Evolutionary conservation across 2,797 vertebrate species (phyloP).

Genomic region (Echiichthys vipera): DNA sequence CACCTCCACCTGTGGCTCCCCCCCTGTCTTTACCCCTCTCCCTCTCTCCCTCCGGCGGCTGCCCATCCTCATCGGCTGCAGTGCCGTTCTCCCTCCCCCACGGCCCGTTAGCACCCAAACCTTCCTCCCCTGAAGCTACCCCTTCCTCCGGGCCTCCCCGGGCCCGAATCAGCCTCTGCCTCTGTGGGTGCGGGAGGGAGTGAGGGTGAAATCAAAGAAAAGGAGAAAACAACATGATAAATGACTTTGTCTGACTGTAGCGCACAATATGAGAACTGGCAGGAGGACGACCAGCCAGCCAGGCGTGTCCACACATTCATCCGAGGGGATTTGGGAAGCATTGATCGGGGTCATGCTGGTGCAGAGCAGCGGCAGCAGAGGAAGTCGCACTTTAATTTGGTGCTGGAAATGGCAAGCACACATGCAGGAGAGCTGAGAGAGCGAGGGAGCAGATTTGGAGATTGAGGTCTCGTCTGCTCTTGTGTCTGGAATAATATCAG

Average conservation of each 20-base stretch:
- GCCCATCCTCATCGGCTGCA: slow-evolving; percentile 69
- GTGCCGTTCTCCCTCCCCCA: slow-evolving; percentile 80
- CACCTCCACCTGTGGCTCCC: slow-evolving; percentile 34
- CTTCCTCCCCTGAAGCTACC: slow-evolving; percentile 64
- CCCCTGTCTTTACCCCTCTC: slow-evolving; percentile 49
- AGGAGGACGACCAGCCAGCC: slow-evolving; percentile 38
- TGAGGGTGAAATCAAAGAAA: neutral
- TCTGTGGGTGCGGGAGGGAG: slow-evolving; percentile 64
- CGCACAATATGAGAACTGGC: slow-evolving; percentile 11
- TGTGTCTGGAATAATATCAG: slow-evolving; percentile 22
- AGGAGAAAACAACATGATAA: slow-evolving; percentile 13
- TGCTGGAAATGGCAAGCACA: slow-evolving; percentile 41
- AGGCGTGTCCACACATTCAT: slow-evolving; percentile 40
- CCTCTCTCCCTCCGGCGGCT: slow-evolving; percentile 65
- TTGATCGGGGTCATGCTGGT: slow-evolving; percentile 29
- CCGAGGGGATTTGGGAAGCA: slow-evolving; percentile 31
- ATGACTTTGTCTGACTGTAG: slow-evolving; percentile 5
- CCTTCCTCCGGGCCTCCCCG: slow-evolving; percentile 74
- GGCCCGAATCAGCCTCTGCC: slow-evolving; percentile 82
- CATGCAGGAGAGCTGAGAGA: slow-evolving; percentile 48
- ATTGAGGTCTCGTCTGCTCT: slow-evolving; percentile 25
- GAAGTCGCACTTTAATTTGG: slow-evolving; percentile 45
- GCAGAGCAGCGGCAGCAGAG: slow-evolving; percentile 27
- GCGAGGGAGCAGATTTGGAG: slow-evolving; percentile 32
- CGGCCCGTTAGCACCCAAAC: slow-evolving; percentile 32